A percentile compares a stretch with the other conserved stretches of the same genome.
Evolutionary conservation across 2,113 vertebrate species (phyloP).

Genomic region (Gasterosteus nipponicus): DNA sequence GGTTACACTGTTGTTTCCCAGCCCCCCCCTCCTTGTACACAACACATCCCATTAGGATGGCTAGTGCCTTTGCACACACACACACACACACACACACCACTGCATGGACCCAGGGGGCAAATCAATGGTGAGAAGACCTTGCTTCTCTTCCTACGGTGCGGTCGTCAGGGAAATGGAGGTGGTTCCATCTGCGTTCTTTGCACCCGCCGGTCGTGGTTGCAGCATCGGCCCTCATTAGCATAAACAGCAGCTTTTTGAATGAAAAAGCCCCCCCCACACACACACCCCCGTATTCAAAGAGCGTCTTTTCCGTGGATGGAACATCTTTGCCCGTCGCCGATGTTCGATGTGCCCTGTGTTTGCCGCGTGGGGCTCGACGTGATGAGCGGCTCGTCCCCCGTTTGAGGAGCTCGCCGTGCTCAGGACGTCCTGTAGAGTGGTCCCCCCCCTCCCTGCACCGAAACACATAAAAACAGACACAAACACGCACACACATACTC

Average conservation of each 20-base stretch:
- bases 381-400: constrained; percentile 28
- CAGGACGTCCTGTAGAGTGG: constrained; percentile 71
- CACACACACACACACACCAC: constrained; percentile 36
- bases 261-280: not conserved
- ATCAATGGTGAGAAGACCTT: constrained; percentile 78
- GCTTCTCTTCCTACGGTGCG: constrained; percentile 74
- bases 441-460: constrained; percentile 24
- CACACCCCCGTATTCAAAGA: constrained; percentile 41
- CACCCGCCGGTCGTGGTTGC: constrained; percentile 4
- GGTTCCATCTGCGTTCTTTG: constrained; percentile 63
- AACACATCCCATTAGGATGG: constrained; percentile 74
- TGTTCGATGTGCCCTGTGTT: not conserved
- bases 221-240: constrained; percentile 40
- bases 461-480: constrained; percentile 36
- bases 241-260: constrained; percentile 45
- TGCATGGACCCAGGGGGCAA: constrained; percentile 61
- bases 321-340: not conserved
- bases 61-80: constrained; percentile 29
- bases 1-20: constrained; percentile 76
- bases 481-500: constrained; percentile 53
- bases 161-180: constrained; percentile 78
- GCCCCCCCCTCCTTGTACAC: constrained; percentile 46
- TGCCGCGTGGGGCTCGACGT: constrained; percentile 14
- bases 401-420: constrained; percentile 63
- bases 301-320: constrained; percentile 26